These are phyloP conservation scores for Manacus vitellinus DNA, from an alignment of 2,113 vertebrate species.

Conservation along the genomic window DNA sequence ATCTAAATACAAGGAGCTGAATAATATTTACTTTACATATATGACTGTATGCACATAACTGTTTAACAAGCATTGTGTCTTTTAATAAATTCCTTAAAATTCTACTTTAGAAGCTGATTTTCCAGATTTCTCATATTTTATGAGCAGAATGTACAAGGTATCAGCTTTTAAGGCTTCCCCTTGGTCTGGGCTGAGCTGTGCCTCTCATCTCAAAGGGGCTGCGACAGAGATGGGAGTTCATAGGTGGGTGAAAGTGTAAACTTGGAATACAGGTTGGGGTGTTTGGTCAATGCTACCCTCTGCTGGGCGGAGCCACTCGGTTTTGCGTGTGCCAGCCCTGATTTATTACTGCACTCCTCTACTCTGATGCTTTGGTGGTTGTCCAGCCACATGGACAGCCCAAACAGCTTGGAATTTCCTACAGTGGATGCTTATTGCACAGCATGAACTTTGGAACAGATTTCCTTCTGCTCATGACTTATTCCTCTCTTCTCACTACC, in stretches of 20 bases:
- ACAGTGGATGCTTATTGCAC: accelerated
- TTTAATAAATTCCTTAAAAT: neutral
- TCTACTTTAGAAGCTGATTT: neutral
- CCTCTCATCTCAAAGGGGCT: neutral
- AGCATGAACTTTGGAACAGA: neutral
- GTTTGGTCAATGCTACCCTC: constrained; percentile 49
- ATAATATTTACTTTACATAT: neutral
- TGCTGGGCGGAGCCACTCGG: constrained; percentile 8
- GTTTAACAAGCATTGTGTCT: neutral
- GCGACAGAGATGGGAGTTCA: neutral
- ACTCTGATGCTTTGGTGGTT: neutral
- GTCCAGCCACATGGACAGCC: neutral
- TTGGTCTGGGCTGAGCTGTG: neutral
- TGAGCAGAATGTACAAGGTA: neutral
- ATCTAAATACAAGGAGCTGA: neutral
- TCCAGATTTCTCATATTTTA: neutral
- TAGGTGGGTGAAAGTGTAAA: neutral
- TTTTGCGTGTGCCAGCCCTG: neutral
- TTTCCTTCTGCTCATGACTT: neutral
- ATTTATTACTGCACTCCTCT: neutral
- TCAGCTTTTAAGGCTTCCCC: neutral
- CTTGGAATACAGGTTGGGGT: neutral
- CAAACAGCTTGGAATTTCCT: neutral
- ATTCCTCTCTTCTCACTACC: neutral
- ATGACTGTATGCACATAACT: neutral